Conservation (phyloP, 2,888 invertebrate genomes). For the Melanophora roralis region DNA sequence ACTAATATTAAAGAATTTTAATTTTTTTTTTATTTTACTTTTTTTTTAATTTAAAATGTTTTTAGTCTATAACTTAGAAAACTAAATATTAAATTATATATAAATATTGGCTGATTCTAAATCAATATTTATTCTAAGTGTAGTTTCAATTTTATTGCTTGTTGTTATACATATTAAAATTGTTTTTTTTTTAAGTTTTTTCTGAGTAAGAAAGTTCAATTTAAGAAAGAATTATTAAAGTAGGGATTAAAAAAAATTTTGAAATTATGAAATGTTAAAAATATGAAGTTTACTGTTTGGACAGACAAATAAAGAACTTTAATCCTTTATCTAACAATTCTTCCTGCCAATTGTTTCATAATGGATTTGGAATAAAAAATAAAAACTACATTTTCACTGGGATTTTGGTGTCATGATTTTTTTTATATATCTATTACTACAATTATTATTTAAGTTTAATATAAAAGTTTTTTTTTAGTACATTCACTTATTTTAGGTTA, state of each 20-base stretch:
- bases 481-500: background rate
- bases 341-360: too few relatives aligned
- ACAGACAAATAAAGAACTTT: too few relatives aligned
- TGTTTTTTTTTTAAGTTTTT: background rate
- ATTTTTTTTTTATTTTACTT: too few relatives aligned
- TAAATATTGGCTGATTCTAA: background rate
- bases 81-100: constrained; percentile 1
- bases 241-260: too few relatives aligned
- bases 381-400: constrained; percentile 41
- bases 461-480: constrained; percentile 6
- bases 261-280: too few relatives aligned
- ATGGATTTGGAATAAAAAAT: too few relatives aligned
- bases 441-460: constrained; percentile 21
- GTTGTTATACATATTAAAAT: background rate
- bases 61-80: constrained; percentile 14
- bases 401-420: constrained; percentile 51
- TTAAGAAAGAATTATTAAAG: too few relatives aligned
- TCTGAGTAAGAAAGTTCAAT: too few relatives aligned
- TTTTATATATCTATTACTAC: constrained; percentile 36
- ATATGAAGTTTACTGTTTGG: too few relatives aligned
- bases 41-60: constrained; percentile 16
- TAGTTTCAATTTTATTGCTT: constrained; percentile 47
- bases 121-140: constrained; percentile 5
- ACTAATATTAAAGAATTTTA: constrained; percentile 29
- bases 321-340: too few relatives aligned